Evolutionary conservation across 2,113 vertebrate species (phyloP), one percentile per base, ranked within the genome.

Genomic region (Coregonus clupeaformis): DNA sequence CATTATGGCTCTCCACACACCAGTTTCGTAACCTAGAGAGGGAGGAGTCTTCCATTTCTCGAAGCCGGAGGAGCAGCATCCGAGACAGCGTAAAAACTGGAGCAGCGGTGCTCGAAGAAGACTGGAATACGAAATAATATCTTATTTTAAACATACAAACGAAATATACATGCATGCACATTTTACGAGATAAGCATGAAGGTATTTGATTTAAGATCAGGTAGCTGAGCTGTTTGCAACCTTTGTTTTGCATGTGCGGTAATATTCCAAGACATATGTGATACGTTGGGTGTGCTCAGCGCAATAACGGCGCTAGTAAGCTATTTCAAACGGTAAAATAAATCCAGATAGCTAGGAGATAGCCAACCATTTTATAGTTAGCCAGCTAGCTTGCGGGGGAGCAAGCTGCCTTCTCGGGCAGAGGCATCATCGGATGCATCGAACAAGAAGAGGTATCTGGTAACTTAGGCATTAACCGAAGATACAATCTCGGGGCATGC

Each of bases 1-100:
- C 93, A 92, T 90, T 83, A 71, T 73, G 92, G 92, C 80, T 91
- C 88, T 2, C n/a, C 1, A 2, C n/a, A 49, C 27, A n/a, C 13
- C 84, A 87, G 91, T 88, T 90, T 91, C 90, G 71, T 83, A 87
- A 83, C 80, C 79, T 79, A 76, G 62, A 76, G 88, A 92, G 88
- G 92, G 92, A 85, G 92, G 92, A 90, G 91, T 77, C 84, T 89
- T 73, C 83, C 80, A 65, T 87, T 87, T 90, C 84, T 88, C 86
- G 86, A 88, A 87, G 86, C 89, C 84, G 82, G 85, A 84, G 86
- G 70, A 89, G 62, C 82, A 86, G 82, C 88, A 88, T 89, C 87
- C 75, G 64, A 85, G 73, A 69, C 78, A 82, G 80, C 70, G 73
- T 30, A 75, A 76, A 82, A 86, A 78, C 85, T 71, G 80, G 86